phyloP scores from a whole-genome alignment of 2,797 vertebrate species.

The Halcyon chelicuti region DNA sequence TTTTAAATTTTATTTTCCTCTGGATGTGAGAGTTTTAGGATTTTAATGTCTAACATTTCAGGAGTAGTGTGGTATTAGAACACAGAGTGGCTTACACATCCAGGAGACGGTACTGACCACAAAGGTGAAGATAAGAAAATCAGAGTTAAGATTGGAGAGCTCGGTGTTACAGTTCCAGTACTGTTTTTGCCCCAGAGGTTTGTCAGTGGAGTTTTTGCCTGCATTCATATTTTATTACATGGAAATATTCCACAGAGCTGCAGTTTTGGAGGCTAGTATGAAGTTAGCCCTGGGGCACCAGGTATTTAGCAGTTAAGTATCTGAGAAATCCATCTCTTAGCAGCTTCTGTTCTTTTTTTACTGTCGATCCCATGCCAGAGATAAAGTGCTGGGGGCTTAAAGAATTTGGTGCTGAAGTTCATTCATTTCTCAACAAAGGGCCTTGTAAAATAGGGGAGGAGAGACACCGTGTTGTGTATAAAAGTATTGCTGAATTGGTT shows the following conservation, averaged over 20 bases:
- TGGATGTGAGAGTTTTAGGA: not conserved
- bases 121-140: not conserved
- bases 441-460: not conserved
- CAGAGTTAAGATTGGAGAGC: not conserved
- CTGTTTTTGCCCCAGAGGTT: not conserved
- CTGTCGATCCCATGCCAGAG: not conserved
- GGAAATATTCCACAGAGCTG: constrained; percentile 6
- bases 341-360: constrained; percentile 42
- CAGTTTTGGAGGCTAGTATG: not conserved
- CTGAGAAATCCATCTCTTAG: constrained; percentile 26
- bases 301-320: constrained; percentile 28
- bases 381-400: not conserved
- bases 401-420: constrained; percentile 15
- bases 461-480: not conserved
- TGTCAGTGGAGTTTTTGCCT: not conserved
- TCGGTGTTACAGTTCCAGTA: not conserved
- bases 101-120: not conserved
- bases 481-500: not conserved
- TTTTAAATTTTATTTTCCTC: too few species aligned
- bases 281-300: constrained; percentile 13
- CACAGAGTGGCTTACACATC: not conserved
- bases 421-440: not conserved
- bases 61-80: not conserved
- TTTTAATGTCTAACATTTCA: not conserved
- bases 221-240: constrained; percentile 26